Base-by-base conservation (phyloP, 2,888 invertebrate genomes). In the Tupiocoris notatus region DNA sequence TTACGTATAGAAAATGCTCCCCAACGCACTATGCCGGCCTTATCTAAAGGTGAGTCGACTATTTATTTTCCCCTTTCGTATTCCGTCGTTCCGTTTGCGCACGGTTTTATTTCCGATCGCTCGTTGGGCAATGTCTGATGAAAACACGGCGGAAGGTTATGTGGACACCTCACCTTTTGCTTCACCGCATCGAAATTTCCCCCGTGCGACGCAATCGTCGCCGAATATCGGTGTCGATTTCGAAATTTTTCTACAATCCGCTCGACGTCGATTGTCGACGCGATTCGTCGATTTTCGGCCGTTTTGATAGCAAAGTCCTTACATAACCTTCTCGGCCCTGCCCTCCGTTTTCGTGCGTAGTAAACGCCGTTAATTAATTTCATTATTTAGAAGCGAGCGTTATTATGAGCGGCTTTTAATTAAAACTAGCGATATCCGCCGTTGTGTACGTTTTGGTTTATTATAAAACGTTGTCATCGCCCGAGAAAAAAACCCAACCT, bases 101-200 rank as follows among this genome's bases (percentile, higher is more conserved):
- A n/a, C 17, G 3, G n/a, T 59, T 59, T 59, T 59, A 3, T n/a
- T 3, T 59, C 59, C 20, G 59, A 3, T 59, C n/a, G 39, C 12
- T 12, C 6, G 39, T 39, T 39, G 12, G 24, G 62, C 25, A 73
- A 62, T 24, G 17, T 17, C 54, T 20, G 73, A 73, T 39, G 73
- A 73, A 73, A 73, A 73, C 73, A 73, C 22, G 62, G 39, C 63
- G 73, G 73, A 73, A 73, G 73, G 73, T 73, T 73, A 73, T 73
- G 73, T 39, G 39, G 39, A 39, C 39, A 39, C 39, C 39, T 39
- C 39, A 6, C 61, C 54, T 17, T 25, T 39, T 24, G 20, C 62
- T 62, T 62, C 73, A 73, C 73, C 73, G 73, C 73, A 62, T 54
- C 21, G 24, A 39, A 39, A 39, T 39, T 39, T 12, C 39, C 39